Evolutionary conservation across 2,888 invertebrate species (phyloP).

Genomic region (Punctoribates punctum): DNA sequence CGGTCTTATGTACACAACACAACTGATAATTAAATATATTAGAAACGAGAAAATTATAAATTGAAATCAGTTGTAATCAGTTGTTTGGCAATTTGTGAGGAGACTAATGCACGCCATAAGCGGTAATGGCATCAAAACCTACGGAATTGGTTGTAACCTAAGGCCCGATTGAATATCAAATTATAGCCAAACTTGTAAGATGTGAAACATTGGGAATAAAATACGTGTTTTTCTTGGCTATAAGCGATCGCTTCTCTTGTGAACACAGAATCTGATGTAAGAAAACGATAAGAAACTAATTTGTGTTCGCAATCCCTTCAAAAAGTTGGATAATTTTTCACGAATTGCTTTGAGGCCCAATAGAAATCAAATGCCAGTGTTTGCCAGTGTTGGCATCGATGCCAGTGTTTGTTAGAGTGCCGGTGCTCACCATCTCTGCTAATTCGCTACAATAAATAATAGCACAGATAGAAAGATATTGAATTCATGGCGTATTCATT

Average conservation of each 20-base stretch:
- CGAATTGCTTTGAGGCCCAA: constrained; percentile 28
- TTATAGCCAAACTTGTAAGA: constrained; percentile 28
- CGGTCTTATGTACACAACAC: constrained; percentile 34
- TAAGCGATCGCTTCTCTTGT: constrained; percentile 6
- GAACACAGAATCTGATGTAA: constrained; percentile 26
- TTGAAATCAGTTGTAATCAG: constrained; percentile 30
- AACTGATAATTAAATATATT: constrained; percentile 29
- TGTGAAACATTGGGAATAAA: constrained; percentile 28
- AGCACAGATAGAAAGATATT: constrained; percentile 32
- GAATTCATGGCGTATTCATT: constrained; percentile 36
- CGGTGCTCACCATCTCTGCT: neutral
- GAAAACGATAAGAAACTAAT: constrained; percentile 31
- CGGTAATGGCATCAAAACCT: neutral
- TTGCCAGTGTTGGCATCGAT: neutral
- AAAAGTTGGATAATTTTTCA: constrained; percentile 27
- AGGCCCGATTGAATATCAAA: constrained; percentile 25
- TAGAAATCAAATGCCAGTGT: constrained; percentile 9
- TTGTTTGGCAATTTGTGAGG: constrained; percentile 25
- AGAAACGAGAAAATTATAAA: constrained; percentile 27
- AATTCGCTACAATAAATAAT: constrained; percentile 32
- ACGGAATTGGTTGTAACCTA: neutral
- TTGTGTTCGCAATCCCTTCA: constrained; percentile 20
- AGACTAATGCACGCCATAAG: constrained; percentile 25
- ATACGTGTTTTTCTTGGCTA: constrained; percentile 15
- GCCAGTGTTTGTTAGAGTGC: neutral